Evolutionary conservation across 2,797 vertebrate species (phyloP).

Genomic region (Novumbra hubbsi): DNA sequence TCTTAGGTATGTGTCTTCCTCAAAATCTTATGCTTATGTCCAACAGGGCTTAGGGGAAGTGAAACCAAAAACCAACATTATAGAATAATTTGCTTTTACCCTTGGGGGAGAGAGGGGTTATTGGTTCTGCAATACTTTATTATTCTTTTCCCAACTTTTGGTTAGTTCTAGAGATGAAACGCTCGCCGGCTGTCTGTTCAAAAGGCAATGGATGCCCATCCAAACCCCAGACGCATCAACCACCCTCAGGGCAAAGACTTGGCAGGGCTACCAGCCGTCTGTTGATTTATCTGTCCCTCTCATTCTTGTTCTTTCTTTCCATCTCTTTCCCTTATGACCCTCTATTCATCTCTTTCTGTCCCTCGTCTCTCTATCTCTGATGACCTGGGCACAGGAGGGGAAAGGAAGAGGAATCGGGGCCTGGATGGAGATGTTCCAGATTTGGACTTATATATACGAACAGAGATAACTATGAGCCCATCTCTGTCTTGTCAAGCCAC

Average conservation of each 20-base stretch:
- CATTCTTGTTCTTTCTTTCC: neutral
- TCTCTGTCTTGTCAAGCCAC: constrained; percentile 22
- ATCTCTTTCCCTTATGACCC: neutral
- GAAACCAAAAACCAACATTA: constrained; percentile 28
- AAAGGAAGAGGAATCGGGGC: constrained; percentile 26
- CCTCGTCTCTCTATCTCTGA: neutral
- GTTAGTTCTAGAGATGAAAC: constrained; percentile 8
- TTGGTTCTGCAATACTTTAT: neutral
- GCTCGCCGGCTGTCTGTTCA: constrained; percentile 12
- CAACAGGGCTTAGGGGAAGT: neutral
- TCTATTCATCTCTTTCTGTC: neutral
- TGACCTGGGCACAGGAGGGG: constrained; percentile 8
- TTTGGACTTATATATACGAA: constrained; percentile 41
- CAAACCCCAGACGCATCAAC: constrained; percentile 23
- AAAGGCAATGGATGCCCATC: constrained; percentile 3
- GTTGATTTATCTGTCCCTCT: constrained; percentile 26
- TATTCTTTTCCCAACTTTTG: neutral
- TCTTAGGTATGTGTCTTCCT: neutral
- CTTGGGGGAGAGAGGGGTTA: constrained; percentile 34
- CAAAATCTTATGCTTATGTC: neutral
- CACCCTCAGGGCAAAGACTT: constrained; percentile 33
- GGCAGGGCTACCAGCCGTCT: constrained; percentile 51
- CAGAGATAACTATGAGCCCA: constrained; percentile 41
- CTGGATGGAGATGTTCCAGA: constrained; percentile 30
- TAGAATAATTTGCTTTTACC: constrained; percentile 1